Evolutionary conservation across 2,888 invertebrate genomes (phyloP), one percentile per base, ranked within the genome.

Genomic region (Scaptomyza polygonia): DNA sequence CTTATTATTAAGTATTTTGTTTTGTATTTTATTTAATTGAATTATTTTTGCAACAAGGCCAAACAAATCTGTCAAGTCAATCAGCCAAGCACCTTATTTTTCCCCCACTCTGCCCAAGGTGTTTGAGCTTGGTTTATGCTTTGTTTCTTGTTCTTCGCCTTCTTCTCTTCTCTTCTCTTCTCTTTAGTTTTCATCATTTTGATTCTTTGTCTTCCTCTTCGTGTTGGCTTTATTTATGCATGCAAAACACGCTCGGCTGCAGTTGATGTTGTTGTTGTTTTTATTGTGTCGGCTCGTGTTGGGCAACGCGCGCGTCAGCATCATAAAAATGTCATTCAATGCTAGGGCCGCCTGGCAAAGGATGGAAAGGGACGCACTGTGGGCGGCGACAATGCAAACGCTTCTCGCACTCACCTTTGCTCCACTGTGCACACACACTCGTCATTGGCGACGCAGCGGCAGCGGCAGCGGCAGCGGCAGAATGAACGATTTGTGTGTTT

Each of bases 401-500:
- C 61, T 36, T 14, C 30, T 4, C 47, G 16, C 34, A 25, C 32
- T 29, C 16, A 21, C 2, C 34, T 74, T 71, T 44, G 53, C 36
- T 32, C 86, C 79, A 79, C 82, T 72, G 79, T 81, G 82, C 82
- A 43, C 69, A 32, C 11, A 49, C 47, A 53, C 14, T 36, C 36
- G 36, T 51, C 47, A 30, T 18, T 32, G 48, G 30, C 30, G n/a
- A n/a, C n/a, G n/a, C n/a, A n/a, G n/a, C n/a, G 32, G 12, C 47
- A 36, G 61, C 58, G 63, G 52, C 69, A 67, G 71, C 70, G 56
- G 27, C 55, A 69, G 57, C 65, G 59, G 65, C 73, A 58, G 86
- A 79, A 85, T 88, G 85, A 85, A 85, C 85, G 85, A 88, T 85
- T 85, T 85, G 85, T 85, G 88, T 80, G 79, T 85, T 85, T 88